A percentile compares a stretch with the other conserved stretches of the same genome.
Evolutionary conservation across 2,113 vertebrate species (phyloP).

Genomic region (Corythornis madagascariensis): DNA sequence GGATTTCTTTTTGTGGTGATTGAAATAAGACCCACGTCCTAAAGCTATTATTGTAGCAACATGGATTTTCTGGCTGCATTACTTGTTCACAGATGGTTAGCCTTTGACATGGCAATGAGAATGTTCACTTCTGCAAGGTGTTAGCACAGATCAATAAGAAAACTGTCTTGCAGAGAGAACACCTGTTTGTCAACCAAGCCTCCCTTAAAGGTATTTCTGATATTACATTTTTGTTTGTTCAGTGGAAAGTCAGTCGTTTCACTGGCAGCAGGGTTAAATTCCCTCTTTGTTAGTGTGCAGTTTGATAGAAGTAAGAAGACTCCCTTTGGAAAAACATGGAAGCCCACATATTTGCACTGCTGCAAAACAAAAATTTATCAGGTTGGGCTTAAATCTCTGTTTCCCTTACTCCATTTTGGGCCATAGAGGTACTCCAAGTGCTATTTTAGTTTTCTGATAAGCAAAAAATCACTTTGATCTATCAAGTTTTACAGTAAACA

Average conservation of each 20-base stretch:
- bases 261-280: background rate
- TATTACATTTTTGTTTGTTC: constrained; percentile 39
- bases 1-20: background rate
- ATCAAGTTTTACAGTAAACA: background rate
- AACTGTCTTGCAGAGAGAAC: constrained; percentile 56
- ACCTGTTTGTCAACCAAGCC: constrained; percentile 58
- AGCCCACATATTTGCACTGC: background rate
- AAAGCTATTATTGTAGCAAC: constrained; percentile 45
- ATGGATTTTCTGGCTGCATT: constrained; percentile 62
- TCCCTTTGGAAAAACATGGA: background rate
- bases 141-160: constrained; percentile 69
- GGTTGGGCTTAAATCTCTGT: background rate
- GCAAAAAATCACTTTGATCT: background rate
- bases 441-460: background rate
- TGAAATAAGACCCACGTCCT: constrained; percentile 41
- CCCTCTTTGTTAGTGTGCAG: background rate
- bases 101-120: constrained; percentile 67
- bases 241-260: constrained; percentile 6
- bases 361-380: background rate
- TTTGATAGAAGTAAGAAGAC: background rate
- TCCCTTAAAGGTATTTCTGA: constrained; percentile 52
- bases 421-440: background rate
- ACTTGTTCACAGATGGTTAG: constrained; percentile 68
- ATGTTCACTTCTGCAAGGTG: constrained; percentile 60
- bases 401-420: background rate